Conservation (phyloP, 1,140 invertebrate species). For the Caenorhabditis latens region DNA sequence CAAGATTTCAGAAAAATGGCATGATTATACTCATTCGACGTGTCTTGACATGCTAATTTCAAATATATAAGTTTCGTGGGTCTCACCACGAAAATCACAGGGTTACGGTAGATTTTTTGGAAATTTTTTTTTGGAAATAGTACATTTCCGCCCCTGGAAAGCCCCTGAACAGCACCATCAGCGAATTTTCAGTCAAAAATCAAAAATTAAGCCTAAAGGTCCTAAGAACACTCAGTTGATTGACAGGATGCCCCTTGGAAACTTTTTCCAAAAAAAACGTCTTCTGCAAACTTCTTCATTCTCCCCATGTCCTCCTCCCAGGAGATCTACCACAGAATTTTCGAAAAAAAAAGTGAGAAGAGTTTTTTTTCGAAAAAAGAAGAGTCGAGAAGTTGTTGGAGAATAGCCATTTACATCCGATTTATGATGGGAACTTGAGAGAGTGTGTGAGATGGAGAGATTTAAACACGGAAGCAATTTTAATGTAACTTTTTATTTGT, state of each 20-base stretch:
- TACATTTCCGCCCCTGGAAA: no score
- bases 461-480: constrained; percentile 29
- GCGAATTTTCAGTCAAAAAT: no score
- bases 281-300: no score
- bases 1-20: no score
- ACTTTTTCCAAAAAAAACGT: no score
- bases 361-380: neutral
- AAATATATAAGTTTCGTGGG: neutral
- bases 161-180: no score
- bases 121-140: no score
- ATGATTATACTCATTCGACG: no score
- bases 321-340: no score
- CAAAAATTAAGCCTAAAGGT: no score
- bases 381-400: neutral
- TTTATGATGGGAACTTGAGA: constrained; percentile 38
- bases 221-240: neutral
- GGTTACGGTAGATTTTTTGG: constrained; percentile 6
- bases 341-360: constrained; percentile 1
- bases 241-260: no score
- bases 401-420: constrained; percentile 28
- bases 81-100: neutral
- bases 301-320: no score
- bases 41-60: neutral
- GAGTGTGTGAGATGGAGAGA: constrained; percentile 34
- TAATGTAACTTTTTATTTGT: neutral